These are phyloP conservation scores for Pachymerium ferrugineum DNA, from an alignment of 2,888 invertebrate species.

Conservation along the genomic window DNA sequence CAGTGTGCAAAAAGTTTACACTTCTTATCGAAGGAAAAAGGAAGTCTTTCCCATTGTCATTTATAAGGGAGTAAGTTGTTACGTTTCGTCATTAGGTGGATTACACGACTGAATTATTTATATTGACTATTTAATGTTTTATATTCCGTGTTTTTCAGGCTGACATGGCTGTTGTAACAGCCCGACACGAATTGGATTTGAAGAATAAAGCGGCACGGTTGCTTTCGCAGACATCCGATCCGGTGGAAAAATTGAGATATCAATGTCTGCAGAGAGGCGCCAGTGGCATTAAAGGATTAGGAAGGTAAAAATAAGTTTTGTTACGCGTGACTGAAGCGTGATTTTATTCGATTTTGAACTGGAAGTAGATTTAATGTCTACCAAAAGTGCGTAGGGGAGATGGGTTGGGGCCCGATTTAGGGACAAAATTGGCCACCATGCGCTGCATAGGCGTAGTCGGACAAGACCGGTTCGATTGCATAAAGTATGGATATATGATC, in stretches of 20 bases:
- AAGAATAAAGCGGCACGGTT: conserved; percentile 43
- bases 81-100: background rate
- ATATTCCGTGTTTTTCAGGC: background rate
- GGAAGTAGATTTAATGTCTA: too few relatives aligned
- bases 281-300: conserved; percentile 49
- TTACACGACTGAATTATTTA: background rate
- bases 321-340: too few relatives aligned
- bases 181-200: conserved; percentile 44
- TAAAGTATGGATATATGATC: too few relatives aligned
- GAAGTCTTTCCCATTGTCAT: background rate
- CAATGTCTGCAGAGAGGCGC: conserved; percentile 48
- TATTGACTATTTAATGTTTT: background rate
- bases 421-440: too few relatives aligned
- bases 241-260: conserved; percentile 47
- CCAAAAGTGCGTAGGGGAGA: too few relatives aligned
- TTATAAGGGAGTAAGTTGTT: background rate
- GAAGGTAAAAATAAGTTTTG: conserved; percentile 43
- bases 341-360: too few relatives aligned
- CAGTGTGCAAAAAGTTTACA: too few relatives aligned
- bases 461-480: too few relatives aligned
- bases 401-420: too few relatives aligned
- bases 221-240: conserved; percentile 43
- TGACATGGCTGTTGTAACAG: conserved; percentile 37
- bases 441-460: too few relatives aligned
- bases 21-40: too few relatives aligned